Evolutionary conservation across 1,140 invertebrate genomes (phyloP).

Genomic region (Caenorhabditis remanei): DNA sequence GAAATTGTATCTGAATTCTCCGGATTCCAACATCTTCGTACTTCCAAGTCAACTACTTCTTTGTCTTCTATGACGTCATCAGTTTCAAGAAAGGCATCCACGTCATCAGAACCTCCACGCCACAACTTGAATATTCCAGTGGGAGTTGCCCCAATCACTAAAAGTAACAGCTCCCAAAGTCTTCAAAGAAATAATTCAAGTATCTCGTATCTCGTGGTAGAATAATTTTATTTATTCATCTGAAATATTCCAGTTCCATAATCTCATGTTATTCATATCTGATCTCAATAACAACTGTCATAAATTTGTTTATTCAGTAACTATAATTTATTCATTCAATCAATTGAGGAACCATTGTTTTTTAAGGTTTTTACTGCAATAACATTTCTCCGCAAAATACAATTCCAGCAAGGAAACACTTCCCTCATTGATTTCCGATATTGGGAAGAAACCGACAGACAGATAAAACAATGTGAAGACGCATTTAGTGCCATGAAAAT

Average conservation of each 20-base stretch:
- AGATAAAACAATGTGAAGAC: neutral
- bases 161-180: slow-evolving; percentile 17
- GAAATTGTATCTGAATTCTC: slow-evolving; percentile 27
- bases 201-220: neutral
- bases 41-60: slow-evolving; percentile 1
- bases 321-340: neutral
- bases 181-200: slow-evolving; percentile 4
- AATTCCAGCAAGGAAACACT: neutral
- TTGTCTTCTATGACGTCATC: neutral
- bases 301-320: too few relatives aligned
- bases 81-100: slow-evolving; percentile 10
- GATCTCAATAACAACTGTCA: too few relatives aligned
- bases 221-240: neutral
- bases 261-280: too few relatives aligned
- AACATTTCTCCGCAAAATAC: neutral
- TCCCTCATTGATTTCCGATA: neutral
- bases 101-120: slow-evolving; percentile 5
- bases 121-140: slow-evolving; percentile 27
- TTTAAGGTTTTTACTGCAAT: neutral
- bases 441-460: neutral
- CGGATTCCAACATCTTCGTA: slow-evolving; percentile 40
- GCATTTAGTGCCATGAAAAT: neutral
- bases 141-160: neutral
- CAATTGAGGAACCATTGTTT: neutral
- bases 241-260: neutral